Evolutionary conservation across 2,888 invertebrate genomes (phyloP).

Genomic region (Gasteruption jaculator): DNA sequence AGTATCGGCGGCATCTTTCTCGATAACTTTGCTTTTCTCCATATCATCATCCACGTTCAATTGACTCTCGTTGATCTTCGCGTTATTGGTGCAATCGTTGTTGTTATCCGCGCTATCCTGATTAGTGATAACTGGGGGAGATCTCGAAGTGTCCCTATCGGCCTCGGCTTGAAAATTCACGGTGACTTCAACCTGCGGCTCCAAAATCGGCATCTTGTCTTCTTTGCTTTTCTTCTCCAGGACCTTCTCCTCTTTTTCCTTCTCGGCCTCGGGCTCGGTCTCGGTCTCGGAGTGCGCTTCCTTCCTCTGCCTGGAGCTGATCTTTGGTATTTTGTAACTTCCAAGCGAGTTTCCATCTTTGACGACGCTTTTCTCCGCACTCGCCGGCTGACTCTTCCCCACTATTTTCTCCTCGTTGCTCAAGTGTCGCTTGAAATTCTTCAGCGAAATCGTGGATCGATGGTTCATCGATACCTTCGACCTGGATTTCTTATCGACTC

Average conservation of each 20-base stretch:
- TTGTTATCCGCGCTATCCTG: constrained; percentile 27
- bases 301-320: too few relatives aligned
- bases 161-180: constrained; percentile 29
- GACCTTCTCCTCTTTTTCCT: too few relatives aligned
- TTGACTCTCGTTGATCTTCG: constrained; percentile 20
- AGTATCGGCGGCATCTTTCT: constrained; percentile 30
- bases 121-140: constrained; percentile 45
- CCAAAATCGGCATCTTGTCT: constrained; percentile 42
- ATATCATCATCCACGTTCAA: constrained; percentile 23
- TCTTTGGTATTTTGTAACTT: too few relatives aligned
- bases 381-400: neutral
- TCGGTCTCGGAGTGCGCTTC: neutral
- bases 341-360: too few relatives aligned
- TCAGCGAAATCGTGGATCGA: constrained; percentile 21
- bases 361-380: constrained; percentile 1
- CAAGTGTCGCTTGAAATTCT: constrained; percentile 11
- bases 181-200: constrained; percentile 32
- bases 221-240: constrained; percentile 23
- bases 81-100: neutral
- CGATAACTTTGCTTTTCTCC: constrained; percentile 22
- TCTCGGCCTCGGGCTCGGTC: constrained; percentile 18
- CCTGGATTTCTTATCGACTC: too few relatives aligned
- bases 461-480: too few relatives aligned
- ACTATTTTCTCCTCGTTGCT: constrained; percentile 12
- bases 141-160: constrained; percentile 40